Evolutionary conservation across 2,888 invertebrate genomes (phyloP), one percentile per base, ranked within the genome.

Genomic region (Osmoderma eremita): DNA sequence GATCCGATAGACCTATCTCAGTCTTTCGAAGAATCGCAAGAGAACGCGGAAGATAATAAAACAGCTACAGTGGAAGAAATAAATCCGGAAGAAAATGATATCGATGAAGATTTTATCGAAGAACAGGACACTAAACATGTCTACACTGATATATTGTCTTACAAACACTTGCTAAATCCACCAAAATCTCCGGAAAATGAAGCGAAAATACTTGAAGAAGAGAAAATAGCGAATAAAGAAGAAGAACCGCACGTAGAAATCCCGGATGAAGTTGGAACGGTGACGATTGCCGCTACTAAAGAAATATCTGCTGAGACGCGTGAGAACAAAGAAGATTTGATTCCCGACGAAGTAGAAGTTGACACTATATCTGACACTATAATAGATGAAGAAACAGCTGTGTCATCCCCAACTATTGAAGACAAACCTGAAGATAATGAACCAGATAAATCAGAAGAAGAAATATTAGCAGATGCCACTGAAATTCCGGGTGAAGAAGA

Each of bases 101-200:
- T 12, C 13, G 24, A 30, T 10, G 30, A 58, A 45, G 30, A 58
- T 36, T 30, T 15, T 15, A 15, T 12, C 1, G 17, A 42, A 6
- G n/a, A 13, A 10, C n/a, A 42, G 42, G 56, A 56, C 22, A 41
- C n/a, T 8, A 56, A 56, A 42, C 56, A 56, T n/a, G 56, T 56
- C 8, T 42, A 56, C n/a, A 56, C 41, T 6, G 56, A 56, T 22
- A 42, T 56, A 20, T 51, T 51, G 15, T 51, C 24, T 4, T 51
- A 30, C 15, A 30, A 51, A 10, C 15, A 51, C 13, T 24, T 24
- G 1, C n/a, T 51, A 15, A 51, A 36, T 13, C 13, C 15, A 51
- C 50, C 22, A 30, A n/a, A 30, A 30, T 22, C 30, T 24, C 17
- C 5, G 10, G 48, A 48, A 48, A n/a, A 42, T 2, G 22, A 58